phyloP scores from a whole-genome alignment of 2,888 invertebrate species.

The Dimorphilus gyrociliatus region DNA sequence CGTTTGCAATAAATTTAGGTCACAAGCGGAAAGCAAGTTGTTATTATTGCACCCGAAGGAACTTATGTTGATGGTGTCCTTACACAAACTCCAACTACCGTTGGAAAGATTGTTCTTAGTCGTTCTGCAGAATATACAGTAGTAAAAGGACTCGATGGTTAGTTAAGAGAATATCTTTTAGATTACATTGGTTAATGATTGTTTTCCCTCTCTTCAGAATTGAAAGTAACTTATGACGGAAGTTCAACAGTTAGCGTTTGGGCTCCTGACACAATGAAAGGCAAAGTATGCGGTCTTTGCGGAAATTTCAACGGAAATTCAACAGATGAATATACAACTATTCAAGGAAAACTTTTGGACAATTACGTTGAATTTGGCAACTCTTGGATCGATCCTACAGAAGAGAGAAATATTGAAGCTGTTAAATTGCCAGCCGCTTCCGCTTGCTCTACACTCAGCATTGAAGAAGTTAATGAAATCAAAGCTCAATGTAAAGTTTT shows the following conservation, averaged over 20 bases:
- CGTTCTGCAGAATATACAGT: slow-evolving; percentile 5
- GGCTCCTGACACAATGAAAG: slow-evolving; percentile 9
- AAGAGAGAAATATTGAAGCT: slow-evolving; percentile 3
- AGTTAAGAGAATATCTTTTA: not conserved
- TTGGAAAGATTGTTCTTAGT: slow-evolving; percentile 7
- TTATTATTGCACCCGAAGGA: slow-evolving; percentile 8
- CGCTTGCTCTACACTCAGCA: not conserved
- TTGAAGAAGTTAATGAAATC: no score
- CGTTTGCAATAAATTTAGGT: slow-evolving; percentile 5
- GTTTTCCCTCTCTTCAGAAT: slow-evolving; percentile 7
- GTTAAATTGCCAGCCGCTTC: not conserved
- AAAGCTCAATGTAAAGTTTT: no score
- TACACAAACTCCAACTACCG: slow-evolving; percentile 5
- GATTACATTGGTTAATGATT: not conserved
- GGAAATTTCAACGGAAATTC: slow-evolving; percentile 9
- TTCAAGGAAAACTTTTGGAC: slow-evolving; percentile 5
- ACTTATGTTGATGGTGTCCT: slow-evolving; percentile 6
- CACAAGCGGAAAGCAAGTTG: slow-evolving; percentile 3
- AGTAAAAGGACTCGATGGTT: slow-evolving; percentile 11
- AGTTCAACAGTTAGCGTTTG: slow-evolving; percentile 7
- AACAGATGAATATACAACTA: slow-evolving; percentile 7
- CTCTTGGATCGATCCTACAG: slow-evolving; percentile 10
- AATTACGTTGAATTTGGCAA: slow-evolving; percentile 7
- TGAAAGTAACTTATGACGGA: slow-evolving; percentile 9
- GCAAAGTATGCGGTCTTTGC: slow-evolving; percentile 11